Conservation (phyloP, 2,113 vertebrate genomes). For the Gavialis gangeticus region DNA sequence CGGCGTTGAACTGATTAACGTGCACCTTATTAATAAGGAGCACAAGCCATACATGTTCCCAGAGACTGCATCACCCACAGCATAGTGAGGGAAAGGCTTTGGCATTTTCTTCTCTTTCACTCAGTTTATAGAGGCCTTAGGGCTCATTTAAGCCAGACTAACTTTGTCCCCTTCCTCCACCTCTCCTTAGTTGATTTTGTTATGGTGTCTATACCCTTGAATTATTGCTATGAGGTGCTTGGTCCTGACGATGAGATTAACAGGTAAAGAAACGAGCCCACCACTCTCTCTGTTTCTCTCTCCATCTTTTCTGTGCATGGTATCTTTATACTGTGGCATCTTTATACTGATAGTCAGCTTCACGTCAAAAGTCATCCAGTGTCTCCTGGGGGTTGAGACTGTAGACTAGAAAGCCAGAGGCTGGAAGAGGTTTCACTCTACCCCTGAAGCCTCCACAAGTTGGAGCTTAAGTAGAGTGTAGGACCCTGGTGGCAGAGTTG, state of each 20-base stretch:
- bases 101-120: slow-evolving; percentile 45
- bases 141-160: background rate
- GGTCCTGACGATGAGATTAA: background rate
- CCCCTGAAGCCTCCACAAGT: background rate
- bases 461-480: background rate
- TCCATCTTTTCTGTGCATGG: background rate
- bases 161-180: background rate
- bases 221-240: slow-evolving; percentile 12
- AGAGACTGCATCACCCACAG: background rate
- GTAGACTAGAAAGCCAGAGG: background rate
- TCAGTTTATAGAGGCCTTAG: slow-evolving; percentile 24
- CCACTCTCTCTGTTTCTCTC: background rate
- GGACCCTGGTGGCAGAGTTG: background rate
- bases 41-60: background rate
- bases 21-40: slow-evolving; percentile 17
- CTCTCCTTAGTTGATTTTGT: background rate
- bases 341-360: background rate
- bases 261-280: background rate
- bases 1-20: slow-evolving; percentile 39
- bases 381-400: background rate
- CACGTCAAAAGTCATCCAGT: background rate
- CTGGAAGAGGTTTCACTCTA: background rate
- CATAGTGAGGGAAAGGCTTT: slow-evolving; percentile 37
- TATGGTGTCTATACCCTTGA: background rate
- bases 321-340: background rate